These are phyloP conservation scores for Paedocypris sp. DNA, from an alignment of 2,113 vertebrate genomes.

Conservation along the genomic window DNA sequence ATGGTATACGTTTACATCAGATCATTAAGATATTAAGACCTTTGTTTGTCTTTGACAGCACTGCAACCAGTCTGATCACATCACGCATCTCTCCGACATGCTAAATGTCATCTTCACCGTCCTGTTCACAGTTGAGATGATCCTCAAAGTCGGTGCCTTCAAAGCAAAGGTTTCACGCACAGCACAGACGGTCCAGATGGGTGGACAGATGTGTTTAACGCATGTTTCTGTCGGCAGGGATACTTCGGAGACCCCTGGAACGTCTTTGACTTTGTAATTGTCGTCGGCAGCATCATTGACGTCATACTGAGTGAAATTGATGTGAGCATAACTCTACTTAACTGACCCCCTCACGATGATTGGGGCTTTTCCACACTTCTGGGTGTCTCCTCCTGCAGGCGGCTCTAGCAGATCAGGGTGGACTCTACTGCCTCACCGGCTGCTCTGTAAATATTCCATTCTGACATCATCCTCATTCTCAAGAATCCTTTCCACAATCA, in stretches of 20 bases:
- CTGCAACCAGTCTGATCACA: slow-evolving; percentile 79
- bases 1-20: no score
- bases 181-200: no score
- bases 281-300: slow-evolving; percentile 87
- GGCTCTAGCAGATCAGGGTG: slow-evolving; percentile 79
- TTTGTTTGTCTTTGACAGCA: slow-evolving; percentile 58
- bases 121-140: slow-evolving; percentile 84
- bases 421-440: slow-evolving; percentile 86
- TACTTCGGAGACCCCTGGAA: slow-evolving; percentile 95
- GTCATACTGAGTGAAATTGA: slow-evolving; percentile 87
- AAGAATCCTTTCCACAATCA: no score
- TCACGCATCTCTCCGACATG: slow-evolving; percentile 79
- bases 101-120: slow-evolving; percentile 84
- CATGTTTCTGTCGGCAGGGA: slow-evolving; percentile 55
- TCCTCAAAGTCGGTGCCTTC: slow-evolving; percentile 81
- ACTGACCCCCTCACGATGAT: not conserved
- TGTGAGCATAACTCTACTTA: no score
- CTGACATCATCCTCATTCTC: no score
- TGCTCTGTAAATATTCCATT: slow-evolving; percentile 80
- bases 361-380: not conserved
- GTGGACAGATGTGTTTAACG: not conserved
- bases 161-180: slow-evolving; percentile 76
- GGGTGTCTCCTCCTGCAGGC: slow-evolving; percentile 58
- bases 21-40: no score
- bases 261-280: slow-evolving; percentile 89